Percentiles rank a stretch among this genome's conserved stretches.
phyloP scores from a whole-genome alignment of 1,140 invertebrate genomes.

The Zeugodacus cucurbitae region DNA sequence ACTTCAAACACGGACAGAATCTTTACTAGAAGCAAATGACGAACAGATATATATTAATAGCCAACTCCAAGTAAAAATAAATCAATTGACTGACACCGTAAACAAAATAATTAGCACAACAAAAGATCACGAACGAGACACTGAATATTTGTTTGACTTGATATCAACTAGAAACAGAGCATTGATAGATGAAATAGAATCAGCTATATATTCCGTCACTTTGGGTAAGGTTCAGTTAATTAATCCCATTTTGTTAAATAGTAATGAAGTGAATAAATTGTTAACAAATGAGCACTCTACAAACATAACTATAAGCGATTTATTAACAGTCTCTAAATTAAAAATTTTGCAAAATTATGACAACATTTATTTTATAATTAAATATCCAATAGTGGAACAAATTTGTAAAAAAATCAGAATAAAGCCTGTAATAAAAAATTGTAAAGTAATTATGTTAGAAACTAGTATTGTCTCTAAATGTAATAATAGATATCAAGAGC shows the following conservation, averaged over 20 bases:
- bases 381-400: neutral
- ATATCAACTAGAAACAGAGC: conserved; percentile 40
- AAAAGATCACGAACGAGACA: neutral
- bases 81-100: conserved; percentile 21
- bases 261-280: conserved; percentile 29
- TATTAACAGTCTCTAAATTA: neutral
- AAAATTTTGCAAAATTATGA: neutral
- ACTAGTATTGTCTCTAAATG: neutral
- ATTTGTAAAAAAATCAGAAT: too few relatives aligned
- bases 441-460: too few relatives aligned
- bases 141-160: neutral
- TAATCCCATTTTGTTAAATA: conserved; percentile 41
- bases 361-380: neutral
- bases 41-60: conserved; percentile 28
- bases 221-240: conserved; percentile 42
- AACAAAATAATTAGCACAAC: neutral
- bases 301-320: conserved; percentile 36
- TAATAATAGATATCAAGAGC: neutral
- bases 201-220: conserved; percentile 41
- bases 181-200: conserved; percentile 44
- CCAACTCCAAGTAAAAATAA: neutral
- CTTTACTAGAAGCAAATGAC: neutral
- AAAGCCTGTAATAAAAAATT: too few relatives aligned
- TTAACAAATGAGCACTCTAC: conserved; percentile 18
- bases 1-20: conserved; percentile 1